Conservation (phyloP, 2,113 vertebrate genomes). For the Lagopus muta region DNA sequence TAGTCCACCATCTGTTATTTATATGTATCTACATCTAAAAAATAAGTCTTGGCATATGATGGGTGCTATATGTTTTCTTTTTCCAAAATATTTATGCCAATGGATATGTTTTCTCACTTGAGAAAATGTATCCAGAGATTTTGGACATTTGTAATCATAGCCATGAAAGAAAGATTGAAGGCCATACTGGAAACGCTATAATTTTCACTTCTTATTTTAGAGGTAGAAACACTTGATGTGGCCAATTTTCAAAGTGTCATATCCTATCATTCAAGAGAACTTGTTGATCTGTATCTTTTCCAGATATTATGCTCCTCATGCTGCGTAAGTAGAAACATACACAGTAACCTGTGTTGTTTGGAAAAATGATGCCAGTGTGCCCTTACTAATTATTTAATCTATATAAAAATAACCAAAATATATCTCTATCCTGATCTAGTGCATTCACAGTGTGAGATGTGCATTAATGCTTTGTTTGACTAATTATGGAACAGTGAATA, state of each 20-base stretch:
- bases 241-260: background rate
- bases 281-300: background rate
- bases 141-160: background rate
- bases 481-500: background rate
- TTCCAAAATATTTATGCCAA: background rate
- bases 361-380: background rate
- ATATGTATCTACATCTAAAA: background rate
- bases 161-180: slow-evolving; percentile 13
- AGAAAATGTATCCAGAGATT: background rate
- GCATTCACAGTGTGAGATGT: background rate
- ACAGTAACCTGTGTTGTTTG: background rate
- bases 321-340: background rate
- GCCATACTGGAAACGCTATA: background rate
- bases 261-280: background rate
- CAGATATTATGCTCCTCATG: background rate
- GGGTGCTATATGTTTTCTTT: background rate
- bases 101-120: slow-evolving; percentile 1
- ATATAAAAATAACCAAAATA: background rate
- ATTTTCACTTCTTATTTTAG: slow-evolving; percentile 39
- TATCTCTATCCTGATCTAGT: background rate
- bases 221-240: background rate
- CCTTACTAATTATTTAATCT: background rate
- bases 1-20: background rate
- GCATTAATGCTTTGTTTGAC: background rate
- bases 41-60: background rate